phyloP scores from a whole-genome alignment of 1,140 invertebrate species.

The Micrasema longulum region DNA sequence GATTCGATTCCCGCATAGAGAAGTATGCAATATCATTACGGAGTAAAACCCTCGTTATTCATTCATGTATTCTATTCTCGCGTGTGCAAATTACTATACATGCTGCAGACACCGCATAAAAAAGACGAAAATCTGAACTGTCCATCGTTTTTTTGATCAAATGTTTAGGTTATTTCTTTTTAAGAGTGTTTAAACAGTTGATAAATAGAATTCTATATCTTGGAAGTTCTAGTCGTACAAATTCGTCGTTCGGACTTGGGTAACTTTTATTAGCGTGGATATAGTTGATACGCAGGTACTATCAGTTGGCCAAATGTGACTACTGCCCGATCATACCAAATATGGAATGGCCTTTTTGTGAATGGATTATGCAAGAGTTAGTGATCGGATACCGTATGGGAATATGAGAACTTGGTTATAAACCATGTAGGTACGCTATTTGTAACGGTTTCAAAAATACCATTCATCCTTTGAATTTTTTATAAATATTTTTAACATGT shows the following conservation, averaged over 20 bases:
- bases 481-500: too few relatives aligned
- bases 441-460: background rate
- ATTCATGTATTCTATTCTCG: background rate
- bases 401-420: constrained; percentile 4
- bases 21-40: background rate
- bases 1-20: background rate
- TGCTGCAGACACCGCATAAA: background rate
- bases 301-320: constrained; percentile 16
- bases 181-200: too few relatives aligned
- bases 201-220: too few relatives aligned
- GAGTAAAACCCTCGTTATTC: background rate
- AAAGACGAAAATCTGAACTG: background rate
- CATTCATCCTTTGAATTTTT: too few relatives aligned
- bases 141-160: too few relatives aligned
- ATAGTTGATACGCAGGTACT: constrained; percentile 2
- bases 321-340: constrained; percentile 8
- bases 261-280: constrained; percentile 19
- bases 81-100: background rate
- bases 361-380: constrained; percentile 26
- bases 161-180: too few relatives aligned
- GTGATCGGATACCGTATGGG: background rate
- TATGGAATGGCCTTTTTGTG: constrained; percentile 22
- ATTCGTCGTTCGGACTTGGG: background rate
- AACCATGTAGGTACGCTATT: background rate
- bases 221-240: too few relatives aligned